Percentiles rank a stretch among this genome's conserved stretches.
Evolutionary conservation across 2,797 vertebrate species (phyloP).

Genomic region (Etheostoma nigrum): DNA sequence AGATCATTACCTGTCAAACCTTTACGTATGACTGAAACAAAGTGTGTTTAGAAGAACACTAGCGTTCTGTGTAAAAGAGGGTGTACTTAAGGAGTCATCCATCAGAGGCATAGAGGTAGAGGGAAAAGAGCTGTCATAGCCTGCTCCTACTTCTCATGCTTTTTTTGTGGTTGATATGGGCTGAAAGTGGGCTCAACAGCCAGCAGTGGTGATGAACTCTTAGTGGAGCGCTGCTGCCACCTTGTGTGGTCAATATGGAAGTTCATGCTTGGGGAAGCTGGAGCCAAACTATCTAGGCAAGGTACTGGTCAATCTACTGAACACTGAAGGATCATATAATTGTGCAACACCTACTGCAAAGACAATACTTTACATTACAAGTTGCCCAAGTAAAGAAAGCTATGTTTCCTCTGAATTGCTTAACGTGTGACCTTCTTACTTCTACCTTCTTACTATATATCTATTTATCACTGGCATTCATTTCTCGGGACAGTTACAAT

Average conservation of each 20-base stretch:
- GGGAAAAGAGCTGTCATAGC: neutral
- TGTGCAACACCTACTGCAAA: neutral
- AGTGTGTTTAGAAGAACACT: neutral
- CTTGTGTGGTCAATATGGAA: conserved; percentile 42
- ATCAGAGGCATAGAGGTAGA: neutral
- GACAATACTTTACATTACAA: neutral
- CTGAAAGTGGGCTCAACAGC: neutral
- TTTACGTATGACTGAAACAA: neutral
- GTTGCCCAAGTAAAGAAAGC: neutral
- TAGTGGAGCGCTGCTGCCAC: conserved; percentile 71
- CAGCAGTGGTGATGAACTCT: neutral
- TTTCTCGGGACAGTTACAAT: neutral
- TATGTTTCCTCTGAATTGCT: neutral
- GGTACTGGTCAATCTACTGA: neutral
- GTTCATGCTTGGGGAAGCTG: neutral
- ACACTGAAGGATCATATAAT: neutral
- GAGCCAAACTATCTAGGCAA: neutral
- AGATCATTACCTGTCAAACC: neutral
- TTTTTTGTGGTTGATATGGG: conserved; percentile 3
- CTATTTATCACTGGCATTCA: neutral
- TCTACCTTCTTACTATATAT: neutral
- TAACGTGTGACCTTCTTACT: too few species aligned
- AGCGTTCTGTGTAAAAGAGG: neutral
- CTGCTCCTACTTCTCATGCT: neutral
- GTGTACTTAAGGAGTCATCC: conserved; percentile 3